These are phyloP conservation scores for Torymus texanus DNA, from an alignment of 2,888 invertebrate genomes.

Conservation along the genomic window DNA sequence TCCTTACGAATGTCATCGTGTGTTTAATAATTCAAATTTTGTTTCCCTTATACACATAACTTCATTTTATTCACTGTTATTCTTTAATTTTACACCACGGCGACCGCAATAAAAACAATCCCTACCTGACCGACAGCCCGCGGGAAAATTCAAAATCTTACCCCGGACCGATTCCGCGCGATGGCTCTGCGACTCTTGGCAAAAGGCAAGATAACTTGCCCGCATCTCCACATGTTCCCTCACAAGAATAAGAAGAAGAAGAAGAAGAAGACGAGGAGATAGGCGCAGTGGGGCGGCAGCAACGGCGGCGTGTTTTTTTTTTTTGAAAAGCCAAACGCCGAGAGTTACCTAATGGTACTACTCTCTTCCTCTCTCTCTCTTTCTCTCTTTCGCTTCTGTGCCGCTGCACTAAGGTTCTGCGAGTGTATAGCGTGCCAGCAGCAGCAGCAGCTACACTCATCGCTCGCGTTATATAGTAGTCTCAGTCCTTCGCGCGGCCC, in stretches of 20 bases:
- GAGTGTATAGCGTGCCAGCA: not conserved
- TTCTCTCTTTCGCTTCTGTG: not conserved
- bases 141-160: conserved; percentile 26
- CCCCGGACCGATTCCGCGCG: conserved; percentile 6
- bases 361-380: conserved; percentile 41
- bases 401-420: not conserved
- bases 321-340: conserved; percentile 23
- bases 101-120: not conserved
- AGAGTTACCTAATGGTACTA: conserved; percentile 64
- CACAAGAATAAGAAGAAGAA: not conserved
- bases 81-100: not conserved
- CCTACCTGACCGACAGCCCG: not conserved
- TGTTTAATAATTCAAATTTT: no score
- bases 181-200: conserved; percentile 32
- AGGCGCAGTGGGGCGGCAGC: not conserved
- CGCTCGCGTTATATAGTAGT: no score
- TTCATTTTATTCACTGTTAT: no score
- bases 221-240: not conserved
- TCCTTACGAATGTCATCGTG: no score
- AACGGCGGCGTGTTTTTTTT: conserved; percentile 13
- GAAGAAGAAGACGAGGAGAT: not conserved
- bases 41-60: no score
- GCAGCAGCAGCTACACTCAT: no score
- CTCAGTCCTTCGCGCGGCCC: conserved; percentile 65
- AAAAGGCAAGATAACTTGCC: not conserved